Conservation (phyloP, 2,888 invertebrate species). For the Nephrotoma flavescens region DNA sequence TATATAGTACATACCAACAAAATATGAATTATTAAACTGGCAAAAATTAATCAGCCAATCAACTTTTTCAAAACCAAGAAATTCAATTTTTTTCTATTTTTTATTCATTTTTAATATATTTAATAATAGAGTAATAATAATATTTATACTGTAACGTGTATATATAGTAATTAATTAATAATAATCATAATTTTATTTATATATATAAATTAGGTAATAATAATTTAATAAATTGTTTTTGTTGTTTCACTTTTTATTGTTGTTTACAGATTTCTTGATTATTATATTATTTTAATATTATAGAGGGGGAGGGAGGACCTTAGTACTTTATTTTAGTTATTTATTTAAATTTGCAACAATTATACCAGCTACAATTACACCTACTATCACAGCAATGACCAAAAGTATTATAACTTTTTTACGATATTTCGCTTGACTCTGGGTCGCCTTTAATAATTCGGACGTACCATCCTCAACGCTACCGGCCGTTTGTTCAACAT, state of each 20-base stretch:
- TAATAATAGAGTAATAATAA: neutral
- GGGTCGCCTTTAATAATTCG: constrained; percentile 66
- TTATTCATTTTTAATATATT: neutral
- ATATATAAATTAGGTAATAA: neutral
- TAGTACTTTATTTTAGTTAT: constrained; percentile 7
- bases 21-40: neutral
- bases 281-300: neutral
- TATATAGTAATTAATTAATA: neutral
- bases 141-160: constrained; percentile 3
- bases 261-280: neutral
- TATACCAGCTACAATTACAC: constrained; percentile 52
- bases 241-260: neutral
- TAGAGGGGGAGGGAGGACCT: neutral
- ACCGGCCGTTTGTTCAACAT: constrained; percentile 57
- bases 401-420: constrained; percentile 58
- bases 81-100: neutral
- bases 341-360: constrained; percentile 39
- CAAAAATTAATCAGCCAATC: neutral
- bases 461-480: constrained; percentile 66
- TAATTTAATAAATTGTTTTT: neutral
- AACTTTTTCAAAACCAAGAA: neutral
- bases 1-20: no score
- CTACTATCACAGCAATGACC: constrained; percentile 48
- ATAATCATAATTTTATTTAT: neutral
- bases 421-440: constrained; percentile 61